Conservation (phyloP, 2,797 vertebrate genomes). For the Paratrypauchen microcephalus region DNA sequence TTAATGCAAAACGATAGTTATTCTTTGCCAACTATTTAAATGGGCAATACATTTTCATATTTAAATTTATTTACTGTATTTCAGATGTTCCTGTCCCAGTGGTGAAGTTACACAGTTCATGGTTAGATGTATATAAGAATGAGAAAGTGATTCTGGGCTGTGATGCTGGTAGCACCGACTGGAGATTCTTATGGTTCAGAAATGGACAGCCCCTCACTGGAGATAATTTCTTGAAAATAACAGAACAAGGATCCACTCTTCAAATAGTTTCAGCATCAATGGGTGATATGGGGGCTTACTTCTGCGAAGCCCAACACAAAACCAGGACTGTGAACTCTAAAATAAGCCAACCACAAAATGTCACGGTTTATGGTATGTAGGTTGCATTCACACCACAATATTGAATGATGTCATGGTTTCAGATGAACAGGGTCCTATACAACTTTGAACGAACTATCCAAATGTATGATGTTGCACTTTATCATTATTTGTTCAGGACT, state of each 20-base stretch:
- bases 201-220: accelerated
- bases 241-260: background rate
- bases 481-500: too few relatives aligned
- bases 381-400: too few relatives aligned
- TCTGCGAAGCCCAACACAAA: conserved; percentile 42
- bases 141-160: conserved; percentile 53
- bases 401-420: too few relatives aligned
- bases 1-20: too few relatives aligned
- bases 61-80: conserved; percentile 2
- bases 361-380: conserved; percentile 56
- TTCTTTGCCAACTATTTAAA: background rate
- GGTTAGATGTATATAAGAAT: conserved; percentile 50
- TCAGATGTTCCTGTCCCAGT: conserved; percentile 47
- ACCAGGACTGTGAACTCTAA: conserved; percentile 6
- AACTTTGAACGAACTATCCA: too few relatives aligned
- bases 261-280: conserved; percentile 6
- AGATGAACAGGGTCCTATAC: too few relatives aligned
- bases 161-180: background rate
- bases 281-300: conserved; percentile 1
- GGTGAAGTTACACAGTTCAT: conserved; percentile 18
- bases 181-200: conserved; percentile 51
- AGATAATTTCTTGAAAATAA: accelerated
- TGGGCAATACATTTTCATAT: background rate
- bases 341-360: conserved; percentile 7
- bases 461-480: too few relatives aligned